phyloP scores from a whole-genome alignment of 1,140 invertebrate species.

The Lordiphosa stackelbergi region DNA sequence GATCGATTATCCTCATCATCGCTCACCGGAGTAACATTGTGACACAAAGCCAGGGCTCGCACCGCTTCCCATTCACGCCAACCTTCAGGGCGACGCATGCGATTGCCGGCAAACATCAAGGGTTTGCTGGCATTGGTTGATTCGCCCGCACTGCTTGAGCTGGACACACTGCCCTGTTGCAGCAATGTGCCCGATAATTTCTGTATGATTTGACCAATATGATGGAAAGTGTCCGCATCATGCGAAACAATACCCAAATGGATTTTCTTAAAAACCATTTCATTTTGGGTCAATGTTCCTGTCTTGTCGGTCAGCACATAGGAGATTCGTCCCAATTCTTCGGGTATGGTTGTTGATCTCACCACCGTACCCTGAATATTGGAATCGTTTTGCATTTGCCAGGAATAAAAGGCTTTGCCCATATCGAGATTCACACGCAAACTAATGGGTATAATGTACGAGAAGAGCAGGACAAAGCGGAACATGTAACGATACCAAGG shows the following conservation, averaged over 20 bases:
- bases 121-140: constrained; percentile 70
- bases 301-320: constrained; percentile 99
- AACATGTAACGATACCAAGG: constrained; percentile 98
- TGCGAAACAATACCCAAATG: constrained; percentile 94
- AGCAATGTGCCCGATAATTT: constrained; percentile 73
- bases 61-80: constrained; percentile 94
- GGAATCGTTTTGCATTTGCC: constrained; percentile 95
- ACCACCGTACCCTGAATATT: constrained; percentile 97
- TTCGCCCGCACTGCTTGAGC: constrained; percentile 57
- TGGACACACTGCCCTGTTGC: constrained; percentile 53
- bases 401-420: constrained; percentile 98
- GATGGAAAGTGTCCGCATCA: constrained; percentile 88
- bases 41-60: constrained; percentile 95
- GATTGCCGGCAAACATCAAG: constrained; percentile 70
- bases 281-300: constrained; percentile 98
- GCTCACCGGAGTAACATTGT: constrained; percentile 99
- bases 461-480: constrained; percentile 97
- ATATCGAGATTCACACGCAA: constrained; percentile 98
- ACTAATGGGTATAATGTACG: constrained; percentile 99
- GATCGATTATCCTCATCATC: constrained; percentile 82
- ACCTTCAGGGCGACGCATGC: constrained; percentile 83
- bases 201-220: constrained; percentile 73
- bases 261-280: constrained; percentile 98
- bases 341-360: constrained; percentile 98
- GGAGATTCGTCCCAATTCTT: constrained; percentile 97